Percentiles rank a stretch among this genome's conserved stretches.
These are phyloP conservation scores for Rynchops niger DNA, from an alignment of 2,113 vertebrate species.

Conservation along the genomic window DNA sequence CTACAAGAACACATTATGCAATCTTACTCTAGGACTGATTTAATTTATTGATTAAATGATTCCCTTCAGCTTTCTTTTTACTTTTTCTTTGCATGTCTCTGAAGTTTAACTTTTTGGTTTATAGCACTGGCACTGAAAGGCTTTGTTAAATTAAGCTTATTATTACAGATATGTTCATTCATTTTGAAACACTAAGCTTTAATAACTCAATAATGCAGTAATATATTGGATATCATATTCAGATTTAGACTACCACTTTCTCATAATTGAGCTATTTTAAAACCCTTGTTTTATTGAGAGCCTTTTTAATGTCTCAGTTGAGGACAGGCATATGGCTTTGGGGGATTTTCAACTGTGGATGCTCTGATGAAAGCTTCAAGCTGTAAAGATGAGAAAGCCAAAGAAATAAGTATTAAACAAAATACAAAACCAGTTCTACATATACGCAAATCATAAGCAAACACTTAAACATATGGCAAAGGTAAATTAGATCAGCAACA, in stretches of 20 bases:
- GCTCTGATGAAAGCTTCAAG: neutral
- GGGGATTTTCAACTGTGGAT: neutral
- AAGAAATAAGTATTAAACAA: neutral
- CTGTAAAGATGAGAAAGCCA: neutral
- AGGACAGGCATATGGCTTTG: neutral
- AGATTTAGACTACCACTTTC: neutral
- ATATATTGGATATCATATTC: neutral
- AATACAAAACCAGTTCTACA: neutral
- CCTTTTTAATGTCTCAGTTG: neutral
- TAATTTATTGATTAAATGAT: conserved; percentile 13
- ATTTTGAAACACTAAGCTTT: neutral
- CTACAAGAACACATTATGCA: neutral
- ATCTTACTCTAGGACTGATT: neutral
- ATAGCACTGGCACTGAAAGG: neutral
- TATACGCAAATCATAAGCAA: neutral
- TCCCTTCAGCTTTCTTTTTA: neutral
- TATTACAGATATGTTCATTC: neutral
- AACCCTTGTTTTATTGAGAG: neutral
- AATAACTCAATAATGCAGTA: neutral
- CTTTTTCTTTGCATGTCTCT: neutral
- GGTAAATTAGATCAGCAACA: neutral
- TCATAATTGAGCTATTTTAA: neutral
- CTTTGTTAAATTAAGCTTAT: neutral
- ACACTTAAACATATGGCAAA: neutral
- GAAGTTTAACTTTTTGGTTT: neutral